Evolutionary conservation across 2,113 vertebrate species (phyloP).

Genomic region (Grus americana): DNA sequence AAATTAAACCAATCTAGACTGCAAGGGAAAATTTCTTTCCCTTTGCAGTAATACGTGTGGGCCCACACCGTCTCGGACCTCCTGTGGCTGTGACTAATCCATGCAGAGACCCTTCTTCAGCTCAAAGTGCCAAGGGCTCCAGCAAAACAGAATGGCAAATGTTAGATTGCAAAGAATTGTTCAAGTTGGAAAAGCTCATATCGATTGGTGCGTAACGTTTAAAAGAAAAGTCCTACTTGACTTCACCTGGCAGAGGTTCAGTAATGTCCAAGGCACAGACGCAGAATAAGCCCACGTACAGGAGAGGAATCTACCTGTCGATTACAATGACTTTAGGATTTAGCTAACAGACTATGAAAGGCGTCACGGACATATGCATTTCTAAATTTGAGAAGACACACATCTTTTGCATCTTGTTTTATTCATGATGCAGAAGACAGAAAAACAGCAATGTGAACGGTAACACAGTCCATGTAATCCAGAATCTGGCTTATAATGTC

Average conservation of each 20-base stretch:
- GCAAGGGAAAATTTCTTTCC: neutral
- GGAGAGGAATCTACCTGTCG: neutral
- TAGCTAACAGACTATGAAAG: neutral
- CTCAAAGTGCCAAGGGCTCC: neutral
- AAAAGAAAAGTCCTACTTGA: neutral
- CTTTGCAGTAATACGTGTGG: rapidly evolving
- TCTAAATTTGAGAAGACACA: neutral
- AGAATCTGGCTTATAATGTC: neutral
- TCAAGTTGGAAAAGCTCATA: neutral
- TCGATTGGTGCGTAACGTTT: rapidly evolving
- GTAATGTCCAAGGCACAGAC: neutral
- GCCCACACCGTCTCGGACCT: rapidly evolving
- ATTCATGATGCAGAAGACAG: neutral
- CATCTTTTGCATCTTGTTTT: neutral
- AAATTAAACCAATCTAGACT: neutral
- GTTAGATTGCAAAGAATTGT: too few relatives aligned
- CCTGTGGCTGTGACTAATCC: neutral
- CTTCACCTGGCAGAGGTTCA: neutral
- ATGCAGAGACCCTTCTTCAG: rapidly evolving
- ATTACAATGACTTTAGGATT: rapidly evolving
- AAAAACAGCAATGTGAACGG: neutral
- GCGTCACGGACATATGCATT: neutral
- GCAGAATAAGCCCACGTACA: neutral
- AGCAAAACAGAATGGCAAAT: neutral
- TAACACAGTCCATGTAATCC: neutral